Evolutionary conservation across 2,797 vertebrate species (phyloP).

Genomic region (Anguilla anguilla): DNA sequence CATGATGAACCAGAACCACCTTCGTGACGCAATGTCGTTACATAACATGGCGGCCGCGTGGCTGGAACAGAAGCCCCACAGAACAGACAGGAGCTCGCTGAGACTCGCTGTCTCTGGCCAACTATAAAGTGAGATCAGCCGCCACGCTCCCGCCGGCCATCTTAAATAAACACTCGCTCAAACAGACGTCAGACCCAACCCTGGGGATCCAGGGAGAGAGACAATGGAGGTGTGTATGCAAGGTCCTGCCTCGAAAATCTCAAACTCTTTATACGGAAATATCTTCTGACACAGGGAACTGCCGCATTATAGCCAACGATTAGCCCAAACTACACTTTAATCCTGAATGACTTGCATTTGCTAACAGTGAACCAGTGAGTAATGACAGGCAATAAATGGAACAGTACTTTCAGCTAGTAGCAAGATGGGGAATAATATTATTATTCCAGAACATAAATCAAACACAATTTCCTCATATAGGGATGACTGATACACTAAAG

Average conservation of each 20-base stretch:
- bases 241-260: neutral
- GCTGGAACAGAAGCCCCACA: neutral
- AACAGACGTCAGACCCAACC: neutral
- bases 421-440: neutral
- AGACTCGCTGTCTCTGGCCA: neutral
- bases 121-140: neutral
- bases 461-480: neutral
- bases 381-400: neutral
- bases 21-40: neutral
- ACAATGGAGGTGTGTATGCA: neutral
- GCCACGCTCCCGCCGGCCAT: neutral
- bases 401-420: neutral
- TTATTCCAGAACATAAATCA: neutral
- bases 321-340: neutral
- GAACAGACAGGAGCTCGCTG: neutral
- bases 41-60: neutral
- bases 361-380: neutral
- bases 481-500: neutral
- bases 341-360: neutral
- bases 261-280: neutral
- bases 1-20: neutral
- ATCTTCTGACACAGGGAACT: too few relatives aligned
- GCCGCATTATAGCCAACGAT: neutral
- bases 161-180: neutral
- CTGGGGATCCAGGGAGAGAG: too few relatives aligned